phyloP scores from a whole-genome alignment of 1,140 invertebrate genomes.

The Pissodes strobi region DNA sequence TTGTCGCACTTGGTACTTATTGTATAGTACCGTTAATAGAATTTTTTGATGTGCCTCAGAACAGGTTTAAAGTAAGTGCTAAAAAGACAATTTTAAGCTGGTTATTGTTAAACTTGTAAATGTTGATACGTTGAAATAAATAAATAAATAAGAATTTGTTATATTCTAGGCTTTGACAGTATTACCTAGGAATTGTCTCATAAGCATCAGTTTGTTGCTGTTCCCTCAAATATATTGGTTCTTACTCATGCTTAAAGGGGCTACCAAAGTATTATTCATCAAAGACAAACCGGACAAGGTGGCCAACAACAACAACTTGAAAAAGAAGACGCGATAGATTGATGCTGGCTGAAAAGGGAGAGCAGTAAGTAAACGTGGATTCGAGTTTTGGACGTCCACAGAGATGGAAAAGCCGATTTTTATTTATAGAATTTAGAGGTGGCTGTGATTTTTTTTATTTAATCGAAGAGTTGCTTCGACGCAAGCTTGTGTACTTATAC shows the following conservation, averaged over 20 bases:
- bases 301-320: constrained; percentile 35
- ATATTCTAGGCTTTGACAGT: constrained; percentile 60
- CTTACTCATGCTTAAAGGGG: constrained; percentile 67
- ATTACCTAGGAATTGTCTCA: constrained; percentile 64
- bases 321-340: constrained; percentile 28
- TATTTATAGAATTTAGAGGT: constrained; percentile 20
- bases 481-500: background rate
- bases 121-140: too few species aligned
- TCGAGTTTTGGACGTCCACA: background rate
- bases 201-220: constrained; percentile 67
- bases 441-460: constrained; percentile 20
- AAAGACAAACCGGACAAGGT: constrained; percentile 11
- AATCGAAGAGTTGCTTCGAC: background rate
- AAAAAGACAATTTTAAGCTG: too few species aligned
- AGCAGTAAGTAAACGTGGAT: background rate
- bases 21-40: too few species aligned
- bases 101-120: too few species aligned
- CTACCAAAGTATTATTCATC: constrained; percentile 60
- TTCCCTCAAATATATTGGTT: constrained; percentile 75
- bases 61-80: too few species aligned
- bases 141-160: too few species aligned
- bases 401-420: background rate
- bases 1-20: too few species aligned
- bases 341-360: background rate
- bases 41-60: too few species aligned